These are phyloP conservation scores for Lanius ludovicianus DNA, from an alignment of 2,113 vertebrate genomes.

Conservation along the genomic window DNA sequence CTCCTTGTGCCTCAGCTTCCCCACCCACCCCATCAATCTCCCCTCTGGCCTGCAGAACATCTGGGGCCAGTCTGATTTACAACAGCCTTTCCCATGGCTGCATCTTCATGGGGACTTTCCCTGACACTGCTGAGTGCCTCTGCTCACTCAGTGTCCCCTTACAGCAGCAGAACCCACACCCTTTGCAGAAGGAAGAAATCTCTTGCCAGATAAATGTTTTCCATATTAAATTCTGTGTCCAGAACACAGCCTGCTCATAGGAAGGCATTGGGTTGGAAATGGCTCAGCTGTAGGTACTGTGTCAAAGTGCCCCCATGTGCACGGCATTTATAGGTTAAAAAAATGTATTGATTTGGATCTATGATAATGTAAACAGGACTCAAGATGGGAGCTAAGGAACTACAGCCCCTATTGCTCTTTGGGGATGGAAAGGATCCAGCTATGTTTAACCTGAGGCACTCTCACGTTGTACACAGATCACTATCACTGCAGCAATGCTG, in stretches of 20 bases:
- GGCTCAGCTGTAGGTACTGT: neutral
- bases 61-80: neutral
- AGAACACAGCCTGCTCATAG: neutral
- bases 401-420: neutral
- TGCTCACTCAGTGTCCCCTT: neutral
- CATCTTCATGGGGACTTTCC: neutral
- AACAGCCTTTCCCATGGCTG: neutral
- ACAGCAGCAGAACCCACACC: neutral
- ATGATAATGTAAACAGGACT: neutral
- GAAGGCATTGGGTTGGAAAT: neutral
- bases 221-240: neutral
- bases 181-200: neutral
- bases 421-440: neutral
- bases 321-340: neutral
- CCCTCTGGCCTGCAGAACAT: neutral
- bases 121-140: neutral
- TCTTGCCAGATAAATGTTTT: neutral
- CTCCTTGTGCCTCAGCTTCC: neutral
- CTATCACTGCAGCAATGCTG: neutral
- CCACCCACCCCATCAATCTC: slow-evolving; percentile 64
- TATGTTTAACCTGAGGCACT: neutral
- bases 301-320: neutral
- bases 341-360: neutral
- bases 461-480: neutral
- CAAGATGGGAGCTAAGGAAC: neutral